Percentiles rank a stretch among this genome's conserved stretches.
These are phyloP conservation scores for Tetragnatha versicolor DNA, from an alignment of 1,140 invertebrate genomes.

Conservation along the genomic window DNA sequence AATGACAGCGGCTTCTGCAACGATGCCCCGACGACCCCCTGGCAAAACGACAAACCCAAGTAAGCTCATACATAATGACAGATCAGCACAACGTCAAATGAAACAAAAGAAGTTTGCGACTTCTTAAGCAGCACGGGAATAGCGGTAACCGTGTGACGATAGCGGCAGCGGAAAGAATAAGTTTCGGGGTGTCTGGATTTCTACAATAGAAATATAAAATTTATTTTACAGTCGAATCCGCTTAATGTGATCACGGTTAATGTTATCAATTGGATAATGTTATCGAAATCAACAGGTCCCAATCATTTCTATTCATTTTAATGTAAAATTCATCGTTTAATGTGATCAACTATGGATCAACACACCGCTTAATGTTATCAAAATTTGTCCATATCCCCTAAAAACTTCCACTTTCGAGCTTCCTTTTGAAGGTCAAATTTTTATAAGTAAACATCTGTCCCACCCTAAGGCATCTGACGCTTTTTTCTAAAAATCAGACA, in stretches of 20 bases:
- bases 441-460: no score
- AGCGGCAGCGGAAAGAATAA: not conserved
- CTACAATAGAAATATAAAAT: not conserved
- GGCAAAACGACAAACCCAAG: constrained; percentile 37
- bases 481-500: no score
- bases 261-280: not conserved
- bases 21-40: constrained; percentile 73
- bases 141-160: not conserved
- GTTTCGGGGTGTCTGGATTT: not conserved
- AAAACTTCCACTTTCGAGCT: no score
- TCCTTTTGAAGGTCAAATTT: no score
- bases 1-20: constrained; percentile 92
- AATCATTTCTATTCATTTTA: no score
- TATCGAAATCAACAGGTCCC: no score
- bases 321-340: no score
- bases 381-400: no score
- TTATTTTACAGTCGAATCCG: not conserved
- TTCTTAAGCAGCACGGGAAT: not conserved
- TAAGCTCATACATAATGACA: constrained; percentile 17
- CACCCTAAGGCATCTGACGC: no score
- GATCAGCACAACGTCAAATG: not conserved
- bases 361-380: no score
- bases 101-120: not conserved
- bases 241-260: not conserved
- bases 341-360: no score